These are phyloP conservation scores for Genyomyrus donnyi DNA, from an alignment of 2,113 vertebrate genomes.

Conservation along the genomic window DNA sequence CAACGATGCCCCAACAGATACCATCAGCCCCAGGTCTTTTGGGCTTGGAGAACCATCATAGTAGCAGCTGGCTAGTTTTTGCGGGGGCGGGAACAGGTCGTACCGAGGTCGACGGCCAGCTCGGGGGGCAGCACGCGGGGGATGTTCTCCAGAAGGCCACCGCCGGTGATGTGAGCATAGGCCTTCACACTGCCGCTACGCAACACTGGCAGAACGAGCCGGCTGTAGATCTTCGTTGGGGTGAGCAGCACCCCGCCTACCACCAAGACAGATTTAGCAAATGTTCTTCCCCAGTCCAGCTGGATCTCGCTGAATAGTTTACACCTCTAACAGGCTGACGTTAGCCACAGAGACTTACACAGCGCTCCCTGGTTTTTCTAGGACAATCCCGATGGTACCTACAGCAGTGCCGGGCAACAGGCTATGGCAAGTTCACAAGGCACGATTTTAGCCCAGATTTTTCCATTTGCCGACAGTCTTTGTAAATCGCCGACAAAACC, in stretches of 20 bases:
- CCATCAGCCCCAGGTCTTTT: background rate
- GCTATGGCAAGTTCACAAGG: background rate
- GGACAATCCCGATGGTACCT: background rate
- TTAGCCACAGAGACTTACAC: background rate
- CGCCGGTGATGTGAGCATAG: constrained; percentile 91
- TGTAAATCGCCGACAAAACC: background rate
- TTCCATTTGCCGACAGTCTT: background rate
- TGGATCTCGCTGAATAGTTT: background rate
- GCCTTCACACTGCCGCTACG: constrained; percentile 78
- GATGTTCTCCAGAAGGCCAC: constrained; percentile 89
- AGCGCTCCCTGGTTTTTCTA: background rate
- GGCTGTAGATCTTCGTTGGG: constrained; percentile 89
- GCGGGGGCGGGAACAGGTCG: constrained; percentile 29
- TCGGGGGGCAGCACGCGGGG: constrained; percentile 76
- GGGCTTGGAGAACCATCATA: background rate
- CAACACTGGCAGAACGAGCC: constrained; percentile 71
- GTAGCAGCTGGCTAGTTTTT: background rate
- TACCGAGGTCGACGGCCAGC: constrained; percentile 76
- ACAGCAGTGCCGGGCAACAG: background rate
- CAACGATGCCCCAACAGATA: constrained; percentile 6
- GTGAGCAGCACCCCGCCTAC: constrained; percentile 80
- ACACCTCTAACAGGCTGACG: background rate
- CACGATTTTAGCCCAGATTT: background rate
- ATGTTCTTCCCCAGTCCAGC: background rate
- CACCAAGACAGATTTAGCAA: constrained; percentile 7